Conservation (phyloP, 1,140 invertebrate genomes). For the Zaprionus davidi region DNA sequence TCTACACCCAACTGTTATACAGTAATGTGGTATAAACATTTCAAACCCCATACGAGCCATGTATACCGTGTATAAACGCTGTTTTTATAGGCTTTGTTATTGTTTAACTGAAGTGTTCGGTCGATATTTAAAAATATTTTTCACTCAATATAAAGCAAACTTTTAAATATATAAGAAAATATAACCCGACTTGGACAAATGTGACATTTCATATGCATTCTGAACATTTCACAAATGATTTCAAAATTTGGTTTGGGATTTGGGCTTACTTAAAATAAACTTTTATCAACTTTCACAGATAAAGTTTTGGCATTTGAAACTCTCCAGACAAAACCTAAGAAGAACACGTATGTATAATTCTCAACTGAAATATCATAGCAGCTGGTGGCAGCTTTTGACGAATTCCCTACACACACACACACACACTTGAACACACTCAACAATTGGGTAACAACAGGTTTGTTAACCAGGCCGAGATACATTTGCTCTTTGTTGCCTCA, state of each 20-base stretch:
- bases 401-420: neutral
- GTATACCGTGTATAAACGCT: too few species aligned
- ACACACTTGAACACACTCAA: neutral
- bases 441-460: conserved; percentile 27
- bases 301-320: neutral
- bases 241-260: neutral
- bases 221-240: neutral
- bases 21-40: too few species aligned
- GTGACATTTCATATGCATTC: neutral
- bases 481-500: conserved; percentile 14
- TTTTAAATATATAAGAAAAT: neutral
- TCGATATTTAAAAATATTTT: neutral
- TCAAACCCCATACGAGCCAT: too few species aligned
- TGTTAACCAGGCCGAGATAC: conserved; percentile 8
- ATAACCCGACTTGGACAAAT: too few species aligned
- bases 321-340: neutral
- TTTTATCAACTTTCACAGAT: neutral
- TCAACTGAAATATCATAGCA: neutral
- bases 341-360: neutral
- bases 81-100: neutral
- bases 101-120: neutral
- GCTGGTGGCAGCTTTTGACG: conserved; percentile 4
- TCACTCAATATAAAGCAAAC: neutral
- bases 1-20: neutral
- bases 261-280: neutral